Evolutionary conservation across 2,113 vertebrate species (phyloP).

Genomic region (Terrapene triunguis): DNA sequence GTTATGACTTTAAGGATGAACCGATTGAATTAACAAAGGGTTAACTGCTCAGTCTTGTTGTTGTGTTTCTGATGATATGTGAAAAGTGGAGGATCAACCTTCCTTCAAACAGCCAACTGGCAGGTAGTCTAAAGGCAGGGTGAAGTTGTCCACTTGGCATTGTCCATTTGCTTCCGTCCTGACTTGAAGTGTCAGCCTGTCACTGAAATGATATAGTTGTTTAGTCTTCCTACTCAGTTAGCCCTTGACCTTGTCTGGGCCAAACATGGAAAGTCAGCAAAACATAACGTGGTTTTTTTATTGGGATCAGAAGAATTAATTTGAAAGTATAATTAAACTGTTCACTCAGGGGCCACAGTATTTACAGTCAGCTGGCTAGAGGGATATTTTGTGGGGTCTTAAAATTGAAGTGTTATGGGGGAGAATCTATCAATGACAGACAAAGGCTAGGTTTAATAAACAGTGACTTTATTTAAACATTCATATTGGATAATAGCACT

Average conservation of each 20-base stretch:
- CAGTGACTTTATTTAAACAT: conserved; percentile 15
- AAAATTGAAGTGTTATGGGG: neutral
- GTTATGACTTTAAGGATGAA: neutral
- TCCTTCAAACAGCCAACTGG: neutral
- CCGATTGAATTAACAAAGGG: neutral
- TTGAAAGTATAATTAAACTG: neutral
- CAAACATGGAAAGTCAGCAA: neutral
- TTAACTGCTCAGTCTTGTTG: neutral
- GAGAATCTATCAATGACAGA: neutral
- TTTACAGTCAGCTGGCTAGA: neutral
- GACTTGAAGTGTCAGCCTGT: neutral
- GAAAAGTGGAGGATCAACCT: neutral
- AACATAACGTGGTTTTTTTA: neutral
- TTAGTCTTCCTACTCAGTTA: neutral
- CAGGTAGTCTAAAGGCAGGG: neutral
- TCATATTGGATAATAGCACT: conserved; percentile 2
- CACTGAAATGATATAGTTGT: neutral
- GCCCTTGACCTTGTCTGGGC: neutral
- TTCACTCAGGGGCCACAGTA: neutral
- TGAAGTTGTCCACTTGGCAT: neutral
- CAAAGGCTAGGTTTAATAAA: neutral
- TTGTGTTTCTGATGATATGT: neutral
- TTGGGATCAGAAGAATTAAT: neutral
- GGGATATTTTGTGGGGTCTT: neutral
- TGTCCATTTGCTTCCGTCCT: neutral